phyloP scores from a whole-genome alignment of 2,797 vertebrate species.

The Nannoperca australis region DNA sequence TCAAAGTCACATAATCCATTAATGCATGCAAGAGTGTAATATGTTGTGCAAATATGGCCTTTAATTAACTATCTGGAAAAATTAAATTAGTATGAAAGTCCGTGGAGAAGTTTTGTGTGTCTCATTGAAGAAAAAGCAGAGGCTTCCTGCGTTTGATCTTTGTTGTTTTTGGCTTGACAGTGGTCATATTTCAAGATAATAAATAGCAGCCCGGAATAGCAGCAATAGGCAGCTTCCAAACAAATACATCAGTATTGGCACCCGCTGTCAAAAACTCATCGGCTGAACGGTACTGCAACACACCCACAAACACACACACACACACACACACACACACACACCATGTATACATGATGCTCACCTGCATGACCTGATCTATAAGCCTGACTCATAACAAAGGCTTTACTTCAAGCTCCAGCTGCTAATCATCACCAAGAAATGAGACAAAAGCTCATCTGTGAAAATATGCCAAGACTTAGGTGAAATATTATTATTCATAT shows the following conservation, averaged over 20 bases:
- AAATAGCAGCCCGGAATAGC: constrained; percentile 43
- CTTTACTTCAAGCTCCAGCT: constrained; percentile 28
- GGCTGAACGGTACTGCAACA: neutral
- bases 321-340: neutral
- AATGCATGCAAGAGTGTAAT: constrained; percentile 6
- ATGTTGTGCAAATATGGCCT: constrained; percentile 28
- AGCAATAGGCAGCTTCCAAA: constrained; percentile 43
- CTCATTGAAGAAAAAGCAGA: neutral
- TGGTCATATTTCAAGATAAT: constrained; percentile 56
- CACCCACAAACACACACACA: constrained; percentile 3
- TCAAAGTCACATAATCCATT: constrained; percentile 51
- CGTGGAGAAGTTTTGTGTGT: neutral
- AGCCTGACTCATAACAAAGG: constrained; percentile 23
- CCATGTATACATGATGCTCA: constrained; percentile 9
- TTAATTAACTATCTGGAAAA: constrained; percentile 17
- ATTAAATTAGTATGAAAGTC: neutral
- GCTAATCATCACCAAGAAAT: constrained; percentile 2
- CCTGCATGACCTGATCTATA: constrained; percentile 25
- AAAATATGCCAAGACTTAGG: neutral
- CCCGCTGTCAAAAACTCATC: constrained; percentile 49
- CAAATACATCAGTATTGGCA: constrained; percentile 54
- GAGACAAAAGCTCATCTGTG: constrained; percentile 21
- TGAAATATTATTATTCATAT: neutral
- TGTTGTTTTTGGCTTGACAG: constrained; percentile 40
- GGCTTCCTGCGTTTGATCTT: constrained; percentile 21